Base-by-base conservation (phyloP, 2,113 vertebrate species). In the Atrichornis clamosus region DNA sequence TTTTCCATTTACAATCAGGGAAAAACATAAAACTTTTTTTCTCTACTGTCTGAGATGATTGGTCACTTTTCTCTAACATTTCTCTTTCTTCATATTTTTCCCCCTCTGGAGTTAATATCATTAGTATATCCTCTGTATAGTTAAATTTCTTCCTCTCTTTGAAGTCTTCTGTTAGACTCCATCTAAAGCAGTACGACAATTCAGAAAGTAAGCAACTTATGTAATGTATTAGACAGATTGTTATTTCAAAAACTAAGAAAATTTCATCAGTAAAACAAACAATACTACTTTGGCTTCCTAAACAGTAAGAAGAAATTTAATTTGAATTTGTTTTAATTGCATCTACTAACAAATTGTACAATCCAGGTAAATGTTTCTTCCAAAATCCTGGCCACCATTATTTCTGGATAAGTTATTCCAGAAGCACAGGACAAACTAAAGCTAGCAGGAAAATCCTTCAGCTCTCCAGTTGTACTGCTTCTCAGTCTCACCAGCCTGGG, bases 1-100 rank as follows among this genome's bases (percentile, higher is more conserved):
- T 63, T 67, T 83, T 83, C 8, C 13, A n/a, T 56, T 73, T 69
- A 56, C 2, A 64, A 64, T 6, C 10, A 13, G 19, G n/a, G 7
- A 1, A 41, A 32, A 72, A 47, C 30, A 42, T 41, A 46, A 26
- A 4, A 0, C 0, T 4, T 35, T 27, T 55, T 46, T 11, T 14
- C 15, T 16, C 30, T 72, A 1, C 16, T 80, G 2, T 35, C 19
- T 59, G 56, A 74, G 12, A 11, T 50, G 2, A 39, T 7, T 58
- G 23, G 37, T 72, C 30, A n/a, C 14, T 65, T 33, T 56, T 92
- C 46, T 70, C 32, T 50, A 58, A 5, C 8, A 11, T 69, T 87
- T 42, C 15, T 86, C 37, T 69, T 74, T 64, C 19, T 53, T 74
- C 5, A 5, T 78, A 50, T 44, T 50, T 84, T 55, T 14, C 4